A percentile compares a stretch with the other conserved stretches of the same genome.
phyloP scores from a whole-genome alignment of 1,140 invertebrate genomes.

The Drosophila pachea region DNA sequence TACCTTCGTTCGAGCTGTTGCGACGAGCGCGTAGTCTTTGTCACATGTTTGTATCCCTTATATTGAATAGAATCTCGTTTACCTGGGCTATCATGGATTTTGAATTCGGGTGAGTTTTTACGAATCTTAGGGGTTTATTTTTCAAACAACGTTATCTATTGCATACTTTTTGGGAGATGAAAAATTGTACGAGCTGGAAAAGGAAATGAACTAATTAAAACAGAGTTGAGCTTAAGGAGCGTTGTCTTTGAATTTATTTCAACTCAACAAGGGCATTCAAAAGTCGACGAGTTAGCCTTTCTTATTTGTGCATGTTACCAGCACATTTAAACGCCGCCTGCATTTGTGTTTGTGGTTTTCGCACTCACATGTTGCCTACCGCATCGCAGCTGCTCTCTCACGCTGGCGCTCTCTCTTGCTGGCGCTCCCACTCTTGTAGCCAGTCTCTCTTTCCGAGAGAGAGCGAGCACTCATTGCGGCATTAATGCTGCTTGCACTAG shows the following conservation, averaged over 20 bases:
- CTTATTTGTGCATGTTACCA: conserved; percentile 32
- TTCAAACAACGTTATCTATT: conserved; percentile 2
- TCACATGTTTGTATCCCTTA: conserved; percentile 2
- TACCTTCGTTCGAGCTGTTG: conserved; percentile 3
- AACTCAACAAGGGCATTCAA: not conserved
- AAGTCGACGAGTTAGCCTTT: not conserved
- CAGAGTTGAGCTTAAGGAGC: not conserved
- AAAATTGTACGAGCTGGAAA: not conserved
- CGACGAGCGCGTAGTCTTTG: not conserved
- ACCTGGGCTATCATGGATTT: not conserved
- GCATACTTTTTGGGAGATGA: conserved; percentile 26
- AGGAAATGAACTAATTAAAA: no score
- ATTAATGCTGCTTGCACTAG: conserved; percentile 41
- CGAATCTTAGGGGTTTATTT: not conserved
- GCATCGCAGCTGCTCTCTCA: conserved; percentile 30
- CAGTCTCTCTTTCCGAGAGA: conserved; percentile 4
- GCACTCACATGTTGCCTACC: conserved; percentile 41
- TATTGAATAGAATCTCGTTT: not conserved
- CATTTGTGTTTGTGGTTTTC: conserved; percentile 36
- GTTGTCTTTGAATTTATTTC: not conserved
- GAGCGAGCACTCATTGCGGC: conserved; percentile 13
- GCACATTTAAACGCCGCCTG: conserved; percentile 40
- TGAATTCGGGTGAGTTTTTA: not conserved
- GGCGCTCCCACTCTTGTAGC: not conserved
- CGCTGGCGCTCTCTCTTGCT: conserved; percentile 1